These are phyloP conservation scores for Polypedilum vanderplanki DNA, from an alignment of 1,140 invertebrate species.

Conservation along the genomic window DNA sequence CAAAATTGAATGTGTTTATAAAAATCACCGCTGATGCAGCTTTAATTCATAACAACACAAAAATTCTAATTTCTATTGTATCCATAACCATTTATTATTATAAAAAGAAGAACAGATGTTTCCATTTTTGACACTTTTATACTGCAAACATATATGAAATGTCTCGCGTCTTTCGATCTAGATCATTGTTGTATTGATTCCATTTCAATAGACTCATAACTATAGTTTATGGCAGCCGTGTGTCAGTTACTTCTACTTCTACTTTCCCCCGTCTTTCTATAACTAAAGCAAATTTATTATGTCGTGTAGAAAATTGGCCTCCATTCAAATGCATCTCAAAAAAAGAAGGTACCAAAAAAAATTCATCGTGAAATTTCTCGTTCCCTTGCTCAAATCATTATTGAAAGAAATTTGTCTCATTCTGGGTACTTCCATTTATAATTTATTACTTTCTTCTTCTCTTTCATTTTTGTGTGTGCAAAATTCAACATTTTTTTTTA, in stretches of 20 bases:
- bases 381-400: neutral
- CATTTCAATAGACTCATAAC: conserved; percentile 3
- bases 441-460: conserved; percentile 18
- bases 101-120: conserved; percentile 5
- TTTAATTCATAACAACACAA: neutral
- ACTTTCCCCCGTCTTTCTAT: neutral
- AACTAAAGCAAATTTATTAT: conserved; percentile 17
- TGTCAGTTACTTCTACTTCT: no score
- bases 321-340: neutral
- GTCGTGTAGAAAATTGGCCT: conserved; percentile 28
- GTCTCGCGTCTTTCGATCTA: neutral
- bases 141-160: no score
- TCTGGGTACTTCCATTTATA: conserved; percentile 4
- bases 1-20: no score
- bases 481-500: neutral
- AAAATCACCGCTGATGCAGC: no score
- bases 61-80: neutral
- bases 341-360: neutral
- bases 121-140: conserved; percentile 2
- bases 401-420: conserved; percentile 11
- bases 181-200: neutral
- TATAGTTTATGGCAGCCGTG: neutral
- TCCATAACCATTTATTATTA: neutral
- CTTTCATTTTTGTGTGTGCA: neutral
- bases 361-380: conserved; percentile 5